phyloP scores from a whole-genome alignment of 2,888 invertebrate species.

The Xestia ashworthii region DNA sequence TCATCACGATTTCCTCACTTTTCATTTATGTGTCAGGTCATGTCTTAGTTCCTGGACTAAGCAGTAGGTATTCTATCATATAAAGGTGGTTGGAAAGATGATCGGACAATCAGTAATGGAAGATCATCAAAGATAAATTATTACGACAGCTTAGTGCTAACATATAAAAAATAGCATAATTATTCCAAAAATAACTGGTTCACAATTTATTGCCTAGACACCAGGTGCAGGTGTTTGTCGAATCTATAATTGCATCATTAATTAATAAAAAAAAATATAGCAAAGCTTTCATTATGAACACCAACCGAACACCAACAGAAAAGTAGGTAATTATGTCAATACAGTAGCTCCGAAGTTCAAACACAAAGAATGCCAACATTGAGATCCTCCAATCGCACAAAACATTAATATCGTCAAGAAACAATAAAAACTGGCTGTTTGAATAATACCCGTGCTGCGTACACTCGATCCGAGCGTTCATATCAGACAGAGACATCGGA shows the following conservation, averaged over 20 bases:
- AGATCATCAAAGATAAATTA: neutral
- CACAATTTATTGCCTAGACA: neutral
- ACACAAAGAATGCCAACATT: slow-evolving; percentile 68
- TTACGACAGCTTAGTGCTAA: neutral
- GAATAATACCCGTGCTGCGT: slow-evolving; percentile 83
- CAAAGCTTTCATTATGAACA: slow-evolving; percentile 7
- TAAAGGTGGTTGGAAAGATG: neutral
- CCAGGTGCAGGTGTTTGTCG: neutral
- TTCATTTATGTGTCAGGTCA: neutral
- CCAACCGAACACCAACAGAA: slow-evolving; percentile 42
- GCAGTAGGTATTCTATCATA: neutral
- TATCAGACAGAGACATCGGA: slow-evolving; percentile 85
- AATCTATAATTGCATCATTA: neutral
- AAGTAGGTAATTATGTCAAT: slow-evolving; percentile 75
- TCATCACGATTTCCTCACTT: slow-evolving; percentile 21
- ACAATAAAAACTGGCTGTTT: slow-evolving; percentile 85
- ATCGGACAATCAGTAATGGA: neutral
- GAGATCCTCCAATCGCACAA: slow-evolving; percentile 70
- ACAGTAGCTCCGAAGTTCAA: slow-evolving; percentile 71
- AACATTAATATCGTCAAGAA: slow-evolving; percentile 81
- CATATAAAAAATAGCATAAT: neutral
- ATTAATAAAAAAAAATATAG: neutral
- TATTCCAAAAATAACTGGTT: neutral
- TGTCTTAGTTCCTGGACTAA: neutral
- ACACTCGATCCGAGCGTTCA: slow-evolving; percentile 77